A percentile compares a stretch with the other conserved stretches of the same genome.
These are phyloP conservation scores for Ommatoiulus sabulosus DNA, from an alignment of 2,888 invertebrate species.

Conservation along the genomic window DNA sequence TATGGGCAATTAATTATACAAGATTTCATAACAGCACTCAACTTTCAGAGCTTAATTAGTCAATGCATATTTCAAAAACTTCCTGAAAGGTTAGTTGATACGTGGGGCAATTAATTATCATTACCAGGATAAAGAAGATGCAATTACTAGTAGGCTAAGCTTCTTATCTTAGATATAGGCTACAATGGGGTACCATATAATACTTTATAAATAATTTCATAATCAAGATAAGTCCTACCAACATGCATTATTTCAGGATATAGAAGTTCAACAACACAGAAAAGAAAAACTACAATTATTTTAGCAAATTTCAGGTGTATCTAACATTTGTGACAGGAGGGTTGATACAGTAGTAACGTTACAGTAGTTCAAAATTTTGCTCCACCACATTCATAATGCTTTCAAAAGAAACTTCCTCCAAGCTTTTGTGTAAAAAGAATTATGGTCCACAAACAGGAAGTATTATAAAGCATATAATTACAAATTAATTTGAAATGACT, in stretches of 20 bases:
- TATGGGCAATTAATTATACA: too few relatives aligned
- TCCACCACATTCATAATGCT: not conserved
- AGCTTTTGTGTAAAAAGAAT: not conserved
- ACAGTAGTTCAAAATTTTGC: not conserved
- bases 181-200: not conserved
- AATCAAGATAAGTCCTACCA: not conserved
- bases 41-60: too few relatives aligned
- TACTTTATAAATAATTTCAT: not conserved
- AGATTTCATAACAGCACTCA: too few relatives aligned
- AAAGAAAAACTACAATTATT: not conserved
- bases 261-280: not conserved
- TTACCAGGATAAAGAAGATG: not conserved
- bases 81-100: not conserved
- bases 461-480: not conserved
- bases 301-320: not conserved
- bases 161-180: not conserved
- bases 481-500: not conserved
- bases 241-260: not conserved
- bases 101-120: not conserved
- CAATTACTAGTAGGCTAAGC: not conserved
- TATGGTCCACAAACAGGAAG: not conserved
- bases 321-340: not conserved
- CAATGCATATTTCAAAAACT: not conserved
- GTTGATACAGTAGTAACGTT: not conserved
- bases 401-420: slow-evolving; percentile 41